Percentiles rank a stretch among this genome's conserved stretches.
Conservation (phyloP, 2,888 invertebrate species). For the Gymnocheta viridis region DNA sequence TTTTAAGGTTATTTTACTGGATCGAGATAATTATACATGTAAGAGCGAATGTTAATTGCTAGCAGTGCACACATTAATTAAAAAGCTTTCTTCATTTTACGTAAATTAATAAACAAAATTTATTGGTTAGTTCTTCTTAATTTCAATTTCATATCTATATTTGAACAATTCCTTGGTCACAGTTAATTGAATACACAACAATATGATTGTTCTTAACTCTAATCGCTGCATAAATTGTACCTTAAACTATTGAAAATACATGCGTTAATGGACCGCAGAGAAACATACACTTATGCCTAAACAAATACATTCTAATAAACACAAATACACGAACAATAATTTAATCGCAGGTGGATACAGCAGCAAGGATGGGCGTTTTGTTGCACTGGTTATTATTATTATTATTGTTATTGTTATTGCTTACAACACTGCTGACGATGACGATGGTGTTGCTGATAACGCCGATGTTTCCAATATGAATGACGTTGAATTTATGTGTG, state of each 20-base stretch:
- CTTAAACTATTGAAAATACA: constrained; percentile 1
- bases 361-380: constrained; percentile 3
- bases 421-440: background rate
- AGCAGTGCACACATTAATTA: too few species aligned
- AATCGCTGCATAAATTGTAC: background rate
- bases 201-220: background rate
- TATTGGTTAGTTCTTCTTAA: background rate
- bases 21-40: too few species aligned
- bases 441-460: constrained; percentile 18
- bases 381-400: constrained; percentile 38
- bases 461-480: constrained; percentile 21
- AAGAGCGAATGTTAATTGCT: too few species aligned
- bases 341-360: background rate
- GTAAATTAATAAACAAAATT: background rate
- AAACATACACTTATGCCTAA: background rate
- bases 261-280: background rate
- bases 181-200: constrained; percentile 3
- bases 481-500: constrained; percentile 30
- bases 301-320: background rate
- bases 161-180: constrained; percentile 1
- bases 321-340: constrained; percentile 19
- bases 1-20: too few species aligned
- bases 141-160: constrained; percentile 2
- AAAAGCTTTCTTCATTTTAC: background rate
- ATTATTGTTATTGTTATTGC: constrained; percentile 21